Evolutionary conservation across 64 coral and sea anemone species (phyloP), one percentile per base, ranked within the genome.

Genomic region (Orbicella faveolata): DNA sequence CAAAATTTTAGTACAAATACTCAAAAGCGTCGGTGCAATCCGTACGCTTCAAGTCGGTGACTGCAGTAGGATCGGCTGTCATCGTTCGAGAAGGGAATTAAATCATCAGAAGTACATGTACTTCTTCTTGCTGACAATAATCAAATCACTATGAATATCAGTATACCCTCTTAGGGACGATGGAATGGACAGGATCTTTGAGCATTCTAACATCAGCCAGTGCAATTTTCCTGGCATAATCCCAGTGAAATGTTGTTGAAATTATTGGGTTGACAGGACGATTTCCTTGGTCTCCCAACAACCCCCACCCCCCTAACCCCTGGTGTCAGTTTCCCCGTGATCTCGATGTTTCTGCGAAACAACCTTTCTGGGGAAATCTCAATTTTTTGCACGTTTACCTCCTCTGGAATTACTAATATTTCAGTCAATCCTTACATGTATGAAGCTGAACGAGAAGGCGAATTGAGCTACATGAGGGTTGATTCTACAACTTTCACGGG

Each of bases 151-250:
- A 18, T 81, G 63, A 77, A 25, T 7, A 79, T 94, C 30, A 30
- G 19, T 37, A 74, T 25, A 62, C 51, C 18, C 66, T 94, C 13
- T 70, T 94, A 23, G 35, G 73, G 17, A 59, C 92, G 37, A 14
- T 94, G 54, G 34, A 84, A 34, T 79, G 87, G 63, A 15, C 67
- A 41, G 11, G 41, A 23, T 84, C 79, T 0, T 77, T 94, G 36
- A 87, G 92, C 73, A 89, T 94, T 76, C 80, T 94, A 94, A 94
- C 57, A 75, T 94, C 20, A 89, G 92, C 39, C 5, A 76, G n/a
- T 94, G 87, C 21, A 33, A 94, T 78, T 85, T 94, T 52, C 34
- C n/a, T 39, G 92, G 87, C 9, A 34, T 34, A 41, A 94, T 94
- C 23, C 69, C 92, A 4, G 30, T 61, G 17, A 76, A 89, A 30